A percentile compares a stretch with the other conserved stretches of the same genome.
phyloP scores from a whole-genome alignment of 2,888 invertebrate genomes.

The Loripinus fragilis region DNA sequence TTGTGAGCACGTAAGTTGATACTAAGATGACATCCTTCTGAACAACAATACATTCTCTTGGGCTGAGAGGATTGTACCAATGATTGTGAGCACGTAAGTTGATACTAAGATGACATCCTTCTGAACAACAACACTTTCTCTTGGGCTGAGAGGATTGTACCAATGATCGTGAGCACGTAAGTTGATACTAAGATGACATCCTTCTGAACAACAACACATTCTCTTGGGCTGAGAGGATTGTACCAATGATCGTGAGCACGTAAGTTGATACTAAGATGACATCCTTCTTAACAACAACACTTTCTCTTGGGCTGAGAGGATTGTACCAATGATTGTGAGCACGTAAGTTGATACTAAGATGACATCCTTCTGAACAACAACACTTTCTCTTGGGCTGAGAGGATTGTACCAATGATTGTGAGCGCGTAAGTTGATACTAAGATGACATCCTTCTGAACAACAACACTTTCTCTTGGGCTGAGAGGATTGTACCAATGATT shows the following conservation, averaged over 20 bases:
- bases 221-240: constrained; percentile 81
- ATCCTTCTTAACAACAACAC: constrained; percentile 81
- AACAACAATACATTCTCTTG: constrained; percentile 82
- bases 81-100: constrained; percentile 81
- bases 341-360: constrained; percentile 80
- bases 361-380: constrained; percentile 81
- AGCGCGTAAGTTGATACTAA: constrained; percentile 81
- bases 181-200: constrained; percentile 77
- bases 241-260: constrained; percentile 82
- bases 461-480: constrained; percentile 82
- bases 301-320: constrained; percentile 82
- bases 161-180: constrained; percentile 82
- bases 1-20: constrained; percentile 79
- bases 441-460: constrained; percentile 81
- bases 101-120: constrained; percentile 76
- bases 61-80: constrained; percentile 81
- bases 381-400: constrained; percentile 82
- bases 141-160: constrained; percentile 81
- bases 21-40: constrained; percentile 78
- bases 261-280: constrained; percentile 80
- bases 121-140: constrained; percentile 82
- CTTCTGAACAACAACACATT: constrained; percentile 81
- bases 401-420: constrained; percentile 81
- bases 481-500: constrained; percentile 81
- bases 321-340: constrained; percentile 81